Conservation (phyloP, 2,888 invertebrate species). For the Cyclophora punctaria region DNA sequence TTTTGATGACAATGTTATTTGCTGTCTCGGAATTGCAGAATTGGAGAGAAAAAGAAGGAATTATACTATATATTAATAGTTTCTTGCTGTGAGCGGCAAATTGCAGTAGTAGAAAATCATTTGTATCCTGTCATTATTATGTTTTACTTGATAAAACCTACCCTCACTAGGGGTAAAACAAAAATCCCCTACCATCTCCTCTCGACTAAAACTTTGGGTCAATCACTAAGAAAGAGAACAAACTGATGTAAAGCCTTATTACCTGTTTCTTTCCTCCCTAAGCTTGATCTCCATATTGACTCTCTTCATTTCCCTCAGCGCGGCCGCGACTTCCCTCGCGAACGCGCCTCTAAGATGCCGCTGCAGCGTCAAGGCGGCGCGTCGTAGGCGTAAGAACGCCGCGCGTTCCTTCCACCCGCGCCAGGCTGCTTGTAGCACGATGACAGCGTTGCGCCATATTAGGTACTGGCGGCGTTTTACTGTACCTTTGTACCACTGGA, state of each 20-base stretch:
- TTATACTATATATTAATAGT: too few relatives aligned
- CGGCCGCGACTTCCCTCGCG: slow-evolving; percentile 90
- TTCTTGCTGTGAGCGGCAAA: too few relatives aligned
- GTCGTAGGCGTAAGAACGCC: slow-evolving; percentile 84
- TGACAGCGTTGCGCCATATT: slow-evolving; percentile 78
- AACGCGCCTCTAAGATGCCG: slow-evolving; percentile 91
- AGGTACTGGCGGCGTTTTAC: slow-evolving; percentile 79
- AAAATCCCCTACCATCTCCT: too few relatives aligned
- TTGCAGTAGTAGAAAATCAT: too few relatives aligned
- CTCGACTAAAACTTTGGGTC: too few relatives aligned
- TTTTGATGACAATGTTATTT: neutral
- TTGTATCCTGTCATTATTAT: too few relatives aligned
- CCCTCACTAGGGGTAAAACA: too few relatives aligned
- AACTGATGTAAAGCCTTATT: too few relatives aligned
- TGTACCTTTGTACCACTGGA: slow-evolving; percentile 79
- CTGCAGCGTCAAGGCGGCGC: slow-evolving; percentile 90
- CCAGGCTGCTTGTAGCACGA: slow-evolving; percentile 88
- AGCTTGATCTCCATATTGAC: slow-evolving; percentile 91
- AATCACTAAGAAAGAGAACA: too few relatives aligned
- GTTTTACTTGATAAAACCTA: too few relatives aligned
- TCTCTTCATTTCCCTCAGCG: slow-evolving; percentile 88
- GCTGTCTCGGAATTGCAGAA: too few relatives aligned
- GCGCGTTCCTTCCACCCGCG: slow-evolving; percentile 90
- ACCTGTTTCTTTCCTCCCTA: slow-evolving; percentile 77
- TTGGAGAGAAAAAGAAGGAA: too few relatives aligned